These are phyloP conservation scores for Phrynocephalus versicolor DNA, from an alignment of 2,113 vertebrate genomes.

Conservation along the genomic window DNA sequence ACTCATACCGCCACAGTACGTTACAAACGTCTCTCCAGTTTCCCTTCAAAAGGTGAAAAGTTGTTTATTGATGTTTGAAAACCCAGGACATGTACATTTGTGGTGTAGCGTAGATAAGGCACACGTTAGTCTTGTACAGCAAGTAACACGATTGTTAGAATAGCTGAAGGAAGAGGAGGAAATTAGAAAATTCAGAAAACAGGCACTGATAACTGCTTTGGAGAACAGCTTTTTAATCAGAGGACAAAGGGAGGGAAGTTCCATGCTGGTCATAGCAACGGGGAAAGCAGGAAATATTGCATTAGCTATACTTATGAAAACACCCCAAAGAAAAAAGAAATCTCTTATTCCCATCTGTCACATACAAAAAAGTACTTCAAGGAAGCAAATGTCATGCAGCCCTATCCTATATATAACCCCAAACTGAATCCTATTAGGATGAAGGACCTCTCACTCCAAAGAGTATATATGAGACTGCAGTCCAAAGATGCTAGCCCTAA, in stretches of 20 bases:
- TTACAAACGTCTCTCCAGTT: neutral
- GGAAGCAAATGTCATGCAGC: neutral
- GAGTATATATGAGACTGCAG: neutral
- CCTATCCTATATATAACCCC: neutral
- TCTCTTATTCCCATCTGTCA: slow-evolving; percentile 42
- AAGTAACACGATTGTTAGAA: slow-evolving; percentile 14
- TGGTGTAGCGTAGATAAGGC: neutral
- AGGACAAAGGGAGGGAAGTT: slow-evolving; percentile 65
- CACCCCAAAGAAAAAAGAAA: slow-evolving; percentile 32
- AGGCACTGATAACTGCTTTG: slow-evolving; percentile 12
- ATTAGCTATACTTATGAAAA: slow-evolving; percentile 30
- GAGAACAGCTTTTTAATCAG: slow-evolving; percentile 35
- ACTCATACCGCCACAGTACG: neutral
- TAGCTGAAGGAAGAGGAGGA: slow-evolving; percentile 34
- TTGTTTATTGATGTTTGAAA: neutral
- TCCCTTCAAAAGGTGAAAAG: neutral
- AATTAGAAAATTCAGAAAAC: slow-evolving; percentile 31
- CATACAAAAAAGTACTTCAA: neutral
- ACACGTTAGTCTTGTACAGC: neutral
- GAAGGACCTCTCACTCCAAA: neutral
- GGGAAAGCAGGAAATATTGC: slow-evolving; percentile 55
- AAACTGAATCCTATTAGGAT: neutral
- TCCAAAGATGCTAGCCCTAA: neutral
- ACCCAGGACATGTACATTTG: neutral
- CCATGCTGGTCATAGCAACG: slow-evolving; percentile 52